These are phyloP conservation scores for Drosophila punjabiensis DNA, from an alignment of 1,140 invertebrate genomes.

Conservation along the genomic window DNA sequence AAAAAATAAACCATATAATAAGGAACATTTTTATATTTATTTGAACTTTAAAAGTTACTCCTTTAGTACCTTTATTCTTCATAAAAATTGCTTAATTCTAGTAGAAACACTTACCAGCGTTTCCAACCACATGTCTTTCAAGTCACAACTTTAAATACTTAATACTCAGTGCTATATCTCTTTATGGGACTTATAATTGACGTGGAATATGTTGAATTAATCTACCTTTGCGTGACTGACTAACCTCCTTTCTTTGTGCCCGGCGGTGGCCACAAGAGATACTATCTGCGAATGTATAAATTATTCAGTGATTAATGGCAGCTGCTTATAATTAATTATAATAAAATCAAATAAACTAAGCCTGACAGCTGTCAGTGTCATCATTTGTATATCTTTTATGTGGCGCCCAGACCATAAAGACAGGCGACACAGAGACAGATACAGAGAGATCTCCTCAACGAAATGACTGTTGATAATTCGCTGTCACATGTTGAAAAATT, in stretches of 20 bases:
- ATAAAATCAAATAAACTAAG: conserved; percentile 84
- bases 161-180: conserved; percentile 25
- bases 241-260: conserved; percentile 49
- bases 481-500: conserved; percentile 80
- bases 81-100: not conserved
- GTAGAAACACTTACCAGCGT: not conserved
- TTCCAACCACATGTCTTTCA: not conserved
- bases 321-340: conserved; percentile 82
- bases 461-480: conserved; percentile 79
- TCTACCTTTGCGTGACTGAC: conserved; percentile 59
- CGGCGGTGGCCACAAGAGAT: conserved; percentile 21
- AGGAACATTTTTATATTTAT: no score
- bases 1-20: no score
- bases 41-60: no score
- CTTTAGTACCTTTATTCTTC: no score
- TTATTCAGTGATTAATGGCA: conserved; percentile 83
- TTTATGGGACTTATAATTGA: conserved; percentile 52
- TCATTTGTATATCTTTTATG: conserved; percentile 74
- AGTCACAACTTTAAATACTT: conserved; percentile 16
- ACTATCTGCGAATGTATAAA: conserved; percentile 66
- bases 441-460: conserved; percentile 41
- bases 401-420: conserved; percentile 57
- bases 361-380: conserved; percentile 84
- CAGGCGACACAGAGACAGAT: conserved; percentile 1
- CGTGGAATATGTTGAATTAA: conserved; percentile 57